These are phyloP conservation scores for Agrochola lota DNA, from an alignment of 2,888 invertebrate genomes.

Conservation along the genomic window DNA sequence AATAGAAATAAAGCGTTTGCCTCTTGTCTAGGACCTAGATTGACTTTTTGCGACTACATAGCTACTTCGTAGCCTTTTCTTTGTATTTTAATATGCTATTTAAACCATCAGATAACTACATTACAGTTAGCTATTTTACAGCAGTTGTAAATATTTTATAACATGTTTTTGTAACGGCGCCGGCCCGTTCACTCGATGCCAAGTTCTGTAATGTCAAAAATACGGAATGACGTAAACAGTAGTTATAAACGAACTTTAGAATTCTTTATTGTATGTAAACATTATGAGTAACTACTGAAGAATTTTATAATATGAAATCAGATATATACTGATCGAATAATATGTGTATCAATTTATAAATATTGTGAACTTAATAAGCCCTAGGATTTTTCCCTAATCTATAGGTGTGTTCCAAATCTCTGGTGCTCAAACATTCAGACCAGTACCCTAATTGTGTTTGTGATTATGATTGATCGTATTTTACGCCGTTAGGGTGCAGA, in stretches of 20 bases:
- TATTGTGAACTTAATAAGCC: background rate
- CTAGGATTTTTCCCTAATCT: background rate
- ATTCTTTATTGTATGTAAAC: conserved; percentile 46
- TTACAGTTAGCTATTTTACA: background rate
- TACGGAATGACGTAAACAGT: conserved; percentile 39
- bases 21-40: no score
- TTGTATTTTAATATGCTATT: background rate
- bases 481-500: no score
- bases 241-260: conserved; percentile 17
- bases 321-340: background rate
- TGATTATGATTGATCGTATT: no score
- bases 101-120: background rate
- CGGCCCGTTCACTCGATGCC: conserved; percentile 21
- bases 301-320: conserved; percentile 17
- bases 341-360: background rate
- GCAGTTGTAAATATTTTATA: conserved; percentile 15
- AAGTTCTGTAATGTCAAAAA: conserved; percentile 35
- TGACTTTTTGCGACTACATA: background rate
- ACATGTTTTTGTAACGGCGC: conserved; percentile 1
- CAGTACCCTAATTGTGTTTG: background rate
- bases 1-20: background rate
- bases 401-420: background rate
- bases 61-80: background rate
- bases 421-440: background rate
- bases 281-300: conserved; percentile 37